Base-by-base conservation (phyloP, 2,113 vertebrate species). In the Cyphomyrus plagiostoma region DNA sequence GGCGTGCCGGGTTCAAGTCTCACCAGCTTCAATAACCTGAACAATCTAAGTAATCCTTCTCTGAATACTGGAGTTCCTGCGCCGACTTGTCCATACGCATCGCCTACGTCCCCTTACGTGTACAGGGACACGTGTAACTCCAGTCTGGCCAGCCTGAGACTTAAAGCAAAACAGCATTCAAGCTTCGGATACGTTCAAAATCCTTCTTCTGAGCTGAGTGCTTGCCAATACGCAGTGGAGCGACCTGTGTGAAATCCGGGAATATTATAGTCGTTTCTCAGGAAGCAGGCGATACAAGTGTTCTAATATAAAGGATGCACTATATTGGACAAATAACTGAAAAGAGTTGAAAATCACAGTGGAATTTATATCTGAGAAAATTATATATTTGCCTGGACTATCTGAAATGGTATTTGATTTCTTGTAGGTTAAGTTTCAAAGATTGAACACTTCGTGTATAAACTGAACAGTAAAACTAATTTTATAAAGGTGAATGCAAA, bases 101-200 rank as follows among this genome's bases (percentile, higher is more conserved):
- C 98, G 13, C 98, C 98, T 89, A 98, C 98, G 89, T 98, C 98
- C 70, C 98, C 98, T 0, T 99, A 99, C 88, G 98, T 99, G 95
- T 99, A 99, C 94, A 96, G 98, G 96, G 98, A 99, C 98, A 99
- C 98, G 91, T 99, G 98, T 95, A 99, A 99, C 97, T 99, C 98
- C 92, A 99, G 98, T 95, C 95, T 99, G 96, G 98, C 98, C 89
- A 99, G 98, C 95, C 98, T 99, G 96, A 99, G 98, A 98, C 98
- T 99, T 94, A 99, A 99, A 97, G 98, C 98, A 90, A 99, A 99
- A 96, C 98, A 99, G 95, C 98, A 99, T 97, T 99, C 98, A 92
- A 99, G 98, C 95, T 99, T 99, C 93, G 98, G 98, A 96, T 99
- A 99, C 91, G 98, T 99, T 93, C 98, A 99, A 95, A 98, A 97